phyloP scores from a whole-genome alignment of 2,888 invertebrate genomes.

The Amphipyra berbera region DNA sequence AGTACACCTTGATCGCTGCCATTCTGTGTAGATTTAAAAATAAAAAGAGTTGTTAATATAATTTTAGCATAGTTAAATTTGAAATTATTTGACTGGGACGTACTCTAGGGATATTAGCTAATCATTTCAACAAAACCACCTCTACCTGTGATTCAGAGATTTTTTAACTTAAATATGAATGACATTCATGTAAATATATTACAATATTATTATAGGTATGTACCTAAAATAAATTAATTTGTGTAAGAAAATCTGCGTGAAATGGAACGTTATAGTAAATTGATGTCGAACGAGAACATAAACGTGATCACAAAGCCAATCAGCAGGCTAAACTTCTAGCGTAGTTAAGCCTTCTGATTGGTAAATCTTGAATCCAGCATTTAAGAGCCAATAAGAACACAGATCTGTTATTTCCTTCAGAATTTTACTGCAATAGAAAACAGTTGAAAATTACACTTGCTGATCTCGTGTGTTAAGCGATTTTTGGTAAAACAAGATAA shows the following conservation, averaged over 20 bases:
- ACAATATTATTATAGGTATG: too few species aligned
- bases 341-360: slow-evolving; percentile 35
- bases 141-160: too few species aligned
- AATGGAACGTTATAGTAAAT: slow-evolving; percentile 18
- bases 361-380: not conserved
- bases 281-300: slow-evolving; percentile 33
- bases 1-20: too few species aligned
- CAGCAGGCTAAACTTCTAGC: not conserved
- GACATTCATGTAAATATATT: too few species aligned
- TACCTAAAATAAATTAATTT: too few species aligned
- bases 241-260: not conserved
- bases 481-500: slow-evolving; percentile 42
- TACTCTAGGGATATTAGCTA: too few species aligned
- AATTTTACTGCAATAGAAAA: slow-evolving; percentile 29
- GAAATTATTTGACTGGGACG: too few species aligned
- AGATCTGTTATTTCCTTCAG: not conserved
- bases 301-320: slow-evolving; percentile 13
- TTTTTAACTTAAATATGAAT: too few species aligned
- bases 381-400: slow-evolving; percentile 30
- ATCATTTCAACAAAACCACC: too few species aligned
- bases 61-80: too few species aligned
- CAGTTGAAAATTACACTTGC: slow-evolving; percentile 59
- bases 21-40: too few species aligned
- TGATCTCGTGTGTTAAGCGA: slow-evolving; percentile 51
- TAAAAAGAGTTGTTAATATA: too few species aligned